Evolutionary conservation across 2,888 invertebrate genomes (phyloP), one percentile per base, ranked within the genome.

Genomic region (Idaea aversata): DNA sequence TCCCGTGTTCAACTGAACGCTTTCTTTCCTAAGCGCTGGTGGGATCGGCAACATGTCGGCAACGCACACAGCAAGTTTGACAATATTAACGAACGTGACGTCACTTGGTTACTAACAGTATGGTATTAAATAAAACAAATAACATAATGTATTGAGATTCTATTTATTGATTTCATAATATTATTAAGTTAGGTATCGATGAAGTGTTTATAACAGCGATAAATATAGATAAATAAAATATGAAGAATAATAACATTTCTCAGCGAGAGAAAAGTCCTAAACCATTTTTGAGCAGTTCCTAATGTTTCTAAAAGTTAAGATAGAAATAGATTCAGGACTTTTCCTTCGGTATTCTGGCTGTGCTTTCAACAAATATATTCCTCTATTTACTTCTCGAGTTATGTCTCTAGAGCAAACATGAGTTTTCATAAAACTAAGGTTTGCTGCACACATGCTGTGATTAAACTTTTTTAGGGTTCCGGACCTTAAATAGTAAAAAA

Each of bases 151-250:
- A 64, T 67, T 62, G 70, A 73, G 73, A 67, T 70, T 86, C 85
- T 90, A 89, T 91, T 91, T 91, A 90, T 90, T 91, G 87, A 91
- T 87, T 86, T 84, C 84, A 82, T 88, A 89, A 86, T 88, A 87
- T 84, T 87, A 86, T 86, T 83, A 87, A 83, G 86, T 82, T 47
- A 13, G 13, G 10, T 47, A 47, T 87, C 81, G 83, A 89, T 88
- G 88, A 87, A 86, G 81, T 86, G 84, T 85, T 79, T 88, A 84
- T 84, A 80, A 63, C 63, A 63, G 65, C 62, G 66, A 57, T 34
- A 66, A 36, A 57, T 61, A 78, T 80, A 76, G 69, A 75, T 82
- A 89, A 90, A 88, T 88, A 88, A 88, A 87, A 85, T 88, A 85
- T 87, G 77, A 78, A 90, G 85, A 79, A 83, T 86, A 90, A 90